Evolutionary conservation across 1,140 invertebrate genomes (phyloP).

Genomic region (Ganaspis sp.): DNA sequence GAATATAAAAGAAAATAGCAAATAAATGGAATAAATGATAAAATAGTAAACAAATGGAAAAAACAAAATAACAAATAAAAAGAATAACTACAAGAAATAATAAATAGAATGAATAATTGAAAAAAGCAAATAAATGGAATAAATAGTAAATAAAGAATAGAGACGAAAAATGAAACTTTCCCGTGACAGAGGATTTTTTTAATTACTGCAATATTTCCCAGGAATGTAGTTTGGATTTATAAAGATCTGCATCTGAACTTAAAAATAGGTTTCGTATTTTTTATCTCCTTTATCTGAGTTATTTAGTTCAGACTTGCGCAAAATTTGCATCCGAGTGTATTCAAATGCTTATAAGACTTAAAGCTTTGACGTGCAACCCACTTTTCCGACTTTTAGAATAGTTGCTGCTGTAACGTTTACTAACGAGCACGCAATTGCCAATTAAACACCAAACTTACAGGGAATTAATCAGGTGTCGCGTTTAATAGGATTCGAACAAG

Average conservation of each 20-base stretch:
- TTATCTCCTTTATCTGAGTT: slow-evolving; percentile 7
- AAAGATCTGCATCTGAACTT: background rate
- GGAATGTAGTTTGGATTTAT: background rate
- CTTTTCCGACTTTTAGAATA: slow-evolving; percentile 52
- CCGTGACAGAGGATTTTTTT: too few species aligned
- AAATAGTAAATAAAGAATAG: too few species aligned
- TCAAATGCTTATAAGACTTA: slow-evolving; percentile 22
- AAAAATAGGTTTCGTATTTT: background rate
- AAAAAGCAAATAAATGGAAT: too few species aligned
- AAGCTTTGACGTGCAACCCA: slow-evolving; percentile 55
- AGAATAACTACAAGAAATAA: too few species aligned
- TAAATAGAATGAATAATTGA: too few species aligned
- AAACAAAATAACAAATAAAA: too few species aligned
- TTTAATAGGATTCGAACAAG: too few species aligned
- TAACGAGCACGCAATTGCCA: slow-evolving; percentile 1
- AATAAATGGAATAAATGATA: too few species aligned
- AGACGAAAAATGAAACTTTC: too few species aligned
- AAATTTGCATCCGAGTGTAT: slow-evolving; percentile 14
- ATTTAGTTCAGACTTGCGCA: slow-evolving; percentile 30
- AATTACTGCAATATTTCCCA: too few species aligned
- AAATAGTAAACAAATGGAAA: too few species aligned
- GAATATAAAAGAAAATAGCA: too few species aligned
- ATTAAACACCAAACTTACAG: background rate
- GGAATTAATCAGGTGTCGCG: background rate
- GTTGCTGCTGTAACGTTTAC: slow-evolving; percentile 36